These are phyloP conservation scores for Crotalus viridis DNA, from an alignment of 2,113 vertebrate genomes.

Conservation along the genomic window DNA sequence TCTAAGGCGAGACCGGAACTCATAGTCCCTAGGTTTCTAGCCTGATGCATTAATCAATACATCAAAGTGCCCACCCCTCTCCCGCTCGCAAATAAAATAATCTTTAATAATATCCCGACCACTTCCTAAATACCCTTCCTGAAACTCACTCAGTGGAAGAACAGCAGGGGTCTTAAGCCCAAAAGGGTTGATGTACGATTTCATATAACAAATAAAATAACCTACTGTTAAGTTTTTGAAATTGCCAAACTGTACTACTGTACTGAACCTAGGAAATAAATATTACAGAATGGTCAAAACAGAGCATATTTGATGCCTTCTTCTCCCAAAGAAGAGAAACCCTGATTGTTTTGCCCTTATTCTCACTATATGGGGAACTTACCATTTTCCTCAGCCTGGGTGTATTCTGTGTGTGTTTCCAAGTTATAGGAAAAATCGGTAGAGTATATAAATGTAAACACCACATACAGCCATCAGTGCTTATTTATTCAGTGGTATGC, in stretches of 20 bases:
- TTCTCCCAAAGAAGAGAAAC: not conserved
- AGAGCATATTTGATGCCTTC: not conserved
- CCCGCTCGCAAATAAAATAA: not conserved
- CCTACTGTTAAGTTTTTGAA: not conserved
- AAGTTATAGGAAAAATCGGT: rapidly evolving
- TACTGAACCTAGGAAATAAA: not conserved
- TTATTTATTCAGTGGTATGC: conserved; percentile 57
- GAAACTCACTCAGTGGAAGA: not conserved
- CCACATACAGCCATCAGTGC: not conserved
- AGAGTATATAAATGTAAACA: conserved; percentile 38
- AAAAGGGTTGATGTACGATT: not conserved
- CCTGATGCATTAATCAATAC: not conserved
- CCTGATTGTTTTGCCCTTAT: not conserved
- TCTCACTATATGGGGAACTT: not conserved
- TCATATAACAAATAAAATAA: not conserved
- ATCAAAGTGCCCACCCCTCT: not conserved
- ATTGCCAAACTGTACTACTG: not conserved
- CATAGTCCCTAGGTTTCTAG: not conserved
- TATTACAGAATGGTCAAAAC: not conserved
- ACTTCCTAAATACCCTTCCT: not conserved
- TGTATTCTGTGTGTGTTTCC: not conserved
- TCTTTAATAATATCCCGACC: not conserved
- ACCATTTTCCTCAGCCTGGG: not conserved
- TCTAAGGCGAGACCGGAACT: not conserved
- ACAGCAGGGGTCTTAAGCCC: not conserved